These are phyloP conservation scores for Hippotragus niger DNA, from an alignment of 2,113 vertebrate species.

Conservation along the genomic window DNA sequence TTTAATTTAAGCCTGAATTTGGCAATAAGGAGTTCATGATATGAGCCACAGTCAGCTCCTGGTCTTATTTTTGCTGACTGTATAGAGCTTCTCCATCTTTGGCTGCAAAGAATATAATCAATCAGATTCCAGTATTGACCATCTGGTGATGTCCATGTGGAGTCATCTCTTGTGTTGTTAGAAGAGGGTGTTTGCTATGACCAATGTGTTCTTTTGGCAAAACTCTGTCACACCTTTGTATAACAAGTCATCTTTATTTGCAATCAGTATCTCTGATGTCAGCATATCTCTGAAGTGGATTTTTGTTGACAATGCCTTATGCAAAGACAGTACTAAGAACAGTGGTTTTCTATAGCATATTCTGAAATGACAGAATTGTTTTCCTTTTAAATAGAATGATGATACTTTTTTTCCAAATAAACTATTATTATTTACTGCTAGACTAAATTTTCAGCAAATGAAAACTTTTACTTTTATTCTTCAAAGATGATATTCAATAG, in stretches of 20 bases:
- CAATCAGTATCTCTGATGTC: background rate
- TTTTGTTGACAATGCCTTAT: background rate
- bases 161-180: background rate
- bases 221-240: background rate
- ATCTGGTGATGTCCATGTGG: background rate
- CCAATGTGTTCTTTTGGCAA: background rate
- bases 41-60: background rate
- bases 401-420: background rate
- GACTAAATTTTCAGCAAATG: slow-evolving; percentile 3
- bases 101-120: background rate
- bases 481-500: background rate
- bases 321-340: background rate
- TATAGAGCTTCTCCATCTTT: background rate
- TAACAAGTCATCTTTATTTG: background rate
- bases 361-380: background rate
- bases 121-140: background rate
- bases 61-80: background rate
- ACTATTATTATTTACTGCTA: background rate
- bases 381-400: background rate
- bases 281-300: background rate
- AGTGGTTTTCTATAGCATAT: background rate
- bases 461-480: background rate
- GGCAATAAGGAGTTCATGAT: background rate
- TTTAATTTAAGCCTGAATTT: background rate
- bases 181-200: background rate